Conservation (phyloP, 2,797 vertebrate species). For the Gambelia wislizenii region DNA sequence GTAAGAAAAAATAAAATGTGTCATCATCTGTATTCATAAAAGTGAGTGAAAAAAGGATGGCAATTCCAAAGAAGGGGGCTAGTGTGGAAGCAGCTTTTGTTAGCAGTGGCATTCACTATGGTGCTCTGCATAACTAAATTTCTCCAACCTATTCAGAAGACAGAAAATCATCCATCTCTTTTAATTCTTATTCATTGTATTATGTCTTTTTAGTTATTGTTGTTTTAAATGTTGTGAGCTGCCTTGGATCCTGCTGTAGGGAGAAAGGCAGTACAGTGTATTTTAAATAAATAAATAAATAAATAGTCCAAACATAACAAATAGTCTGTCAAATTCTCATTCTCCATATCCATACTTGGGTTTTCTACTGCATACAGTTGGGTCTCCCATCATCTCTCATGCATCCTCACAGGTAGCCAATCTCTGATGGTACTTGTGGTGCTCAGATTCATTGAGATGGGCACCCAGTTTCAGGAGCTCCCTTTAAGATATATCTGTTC, state of each 20-base stretch:
- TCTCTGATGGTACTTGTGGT: too few relatives aligned
- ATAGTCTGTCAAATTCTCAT: not conserved
- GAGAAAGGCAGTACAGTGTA: too few relatives aligned
- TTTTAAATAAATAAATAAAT: too few relatives aligned
- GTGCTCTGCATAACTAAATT: not conserved
- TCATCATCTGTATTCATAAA: not conserved
- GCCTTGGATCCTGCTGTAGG: too few relatives aligned
- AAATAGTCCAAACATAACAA: not conserved
- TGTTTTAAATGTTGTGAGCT: too few relatives aligned
- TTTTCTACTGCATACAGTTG: not conserved
- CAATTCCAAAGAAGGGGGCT: not conserved
- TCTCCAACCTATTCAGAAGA: not conserved
- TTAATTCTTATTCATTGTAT: too few relatives aligned
- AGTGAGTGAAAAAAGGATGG: not conserved
- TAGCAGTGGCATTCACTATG: not conserved
- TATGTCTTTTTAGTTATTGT: too few relatives aligned
- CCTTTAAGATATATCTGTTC: constrained; percentile 21
- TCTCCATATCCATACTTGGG: not conserved
- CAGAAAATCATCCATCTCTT: too few relatives aligned
- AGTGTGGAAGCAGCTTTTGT: not conserved
- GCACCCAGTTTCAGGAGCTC: not conserved
- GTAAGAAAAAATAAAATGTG: not conserved
- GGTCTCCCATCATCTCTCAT: not conserved
- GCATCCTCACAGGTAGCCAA: not conserved
- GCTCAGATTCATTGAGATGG: not conserved